Base-by-base conservation (phyloP, 2,888 invertebrate species). In the Agrotis segetum region DNA sequence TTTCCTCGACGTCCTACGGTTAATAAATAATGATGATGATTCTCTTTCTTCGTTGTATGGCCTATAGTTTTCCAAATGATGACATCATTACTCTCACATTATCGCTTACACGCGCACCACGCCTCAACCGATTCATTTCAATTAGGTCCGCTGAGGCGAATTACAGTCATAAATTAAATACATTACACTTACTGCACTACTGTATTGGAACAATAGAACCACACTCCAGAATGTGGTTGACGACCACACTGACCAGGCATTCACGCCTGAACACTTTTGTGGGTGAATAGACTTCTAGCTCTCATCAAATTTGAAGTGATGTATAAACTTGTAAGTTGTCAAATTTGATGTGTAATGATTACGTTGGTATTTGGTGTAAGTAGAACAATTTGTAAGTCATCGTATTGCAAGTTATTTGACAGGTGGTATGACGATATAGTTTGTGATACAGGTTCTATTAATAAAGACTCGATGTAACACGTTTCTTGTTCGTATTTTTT, bases 131-230 rank as follows among this genome's bases (percentile, higher is more conserved):
- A 76, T 67, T 65, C 61, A 68, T 77, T 82, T 63, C 64, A 71
- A 69, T 69, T 47, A 56, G 44, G 66, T 46, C 66, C 17, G 16
- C 52, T 67, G 56, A 74, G 70, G 67, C 70, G 52, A 55, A 67
- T 46, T 73, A 71, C 46, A 52, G 60, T 60, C 49, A 56, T 71
- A 81, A 74, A 82, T 82, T 66, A 64, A 61, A 44, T 69, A 52
- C 19, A 73, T 53, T 63, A 55, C 29, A 69, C 56, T 56, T 40
- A 29, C n/a, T 50, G 59, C 49, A 29, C n/a, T 71, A 71, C 6
- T 75, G 71, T 71, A 67, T 68, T 40, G 47, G 62, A 77, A 75
- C 71, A 47, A 52, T 16, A 62, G 61, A 49, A 55, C 46, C 13
- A 56, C 46, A 50, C 70, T 77, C 40, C 24, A 77, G 49, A 61